Evolutionary conservation across 2,113 vertebrate genomes (phyloP), one percentile per base, ranked within the genome.

Genomic region (Oxyruncus cristatus): DNA sequence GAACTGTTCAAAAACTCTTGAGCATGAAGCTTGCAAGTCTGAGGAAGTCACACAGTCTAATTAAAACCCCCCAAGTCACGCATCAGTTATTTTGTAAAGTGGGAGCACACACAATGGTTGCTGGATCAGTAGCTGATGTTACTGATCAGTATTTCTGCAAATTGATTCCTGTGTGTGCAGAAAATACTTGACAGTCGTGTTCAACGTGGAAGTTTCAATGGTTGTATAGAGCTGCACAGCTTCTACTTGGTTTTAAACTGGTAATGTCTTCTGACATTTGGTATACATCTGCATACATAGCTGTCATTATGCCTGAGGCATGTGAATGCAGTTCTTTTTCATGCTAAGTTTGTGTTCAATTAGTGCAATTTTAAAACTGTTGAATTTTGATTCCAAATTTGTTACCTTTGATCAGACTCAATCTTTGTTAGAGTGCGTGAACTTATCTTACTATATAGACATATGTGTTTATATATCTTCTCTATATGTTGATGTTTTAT

Each of bases 271-370:
- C 46, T 74, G 63, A 39, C 9, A 6, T 73, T 61, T 37, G 59
- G 18, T 89, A 4, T 33, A 4, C 32, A 14, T 80, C 32, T 86
- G n/a, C 13, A 16, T 55, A n/a, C 0, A 0, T 61, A 42, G 63
- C 22, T 86, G 27, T 35, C 1, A 2, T 62, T 22, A 10, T 12
- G 42, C 23, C 30, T 55, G 62, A 68, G 62, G 6, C 55, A 32
- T 10, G 28, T 39, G 42, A 87, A 37, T 70, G 15, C 67, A 44
- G 39, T n/a, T 33, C 30, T 44, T 61, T 76, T 46, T 68, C 14
- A 7, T 28, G 5, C 16, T 50, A 19, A 73, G 33, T 58, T 58
- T 41, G 32, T 70, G 11, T 81, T 89, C 22, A 6, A 52, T 49
- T n/a, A 53, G 13, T 35, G 30, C 42, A 39, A 4, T 23, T 88